Evolutionary conservation across 2,888 invertebrate species (phyloP), one percentile per base, ranked within the genome.

Genomic region (Xylocampa areola): DNA sequence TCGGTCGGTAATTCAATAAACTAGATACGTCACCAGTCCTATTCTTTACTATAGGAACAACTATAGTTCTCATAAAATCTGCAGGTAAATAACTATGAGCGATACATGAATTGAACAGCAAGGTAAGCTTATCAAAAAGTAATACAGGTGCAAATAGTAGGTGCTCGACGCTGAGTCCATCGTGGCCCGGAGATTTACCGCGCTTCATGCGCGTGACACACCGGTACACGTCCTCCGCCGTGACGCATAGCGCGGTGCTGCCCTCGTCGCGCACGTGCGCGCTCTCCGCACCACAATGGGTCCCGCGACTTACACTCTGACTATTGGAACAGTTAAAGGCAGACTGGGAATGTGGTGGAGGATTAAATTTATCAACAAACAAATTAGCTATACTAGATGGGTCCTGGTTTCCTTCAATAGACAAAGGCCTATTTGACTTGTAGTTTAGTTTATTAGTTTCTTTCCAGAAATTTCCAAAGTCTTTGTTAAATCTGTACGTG

Each of bases 381-480:
- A 50, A 19, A 11, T 41, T 41, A 2, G 50, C 50, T 3, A 43
- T 51, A 6, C 4, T 23, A n/a, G 5, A 6, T n/a, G 25, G 33
- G 6, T 33, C 8, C 13, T 44, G 32, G 2, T 5, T 13, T 5
- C 16, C 25, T 10, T 50, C 13, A 10, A 50, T 10, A 19, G 35
- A 23, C 1, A 19, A 2, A 13, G 50, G 50, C 4, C n/a, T 0
- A 27, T 10, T 27, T 4, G 33, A 6, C 5, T 27, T 50, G 19
- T 4, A 41, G 11, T 41, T 50, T 19, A 41, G 17, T 33, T 50
- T 41, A 14, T 51, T 51, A 0, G 36, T 51, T 23, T 43, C 36
- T 11, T 51, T 51, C 30, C 43, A 51, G n/a, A 51, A 51, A 11
- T 21, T 51, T 5, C 29, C 27, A 10, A n/a, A n/a, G 41, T 50